These are phyloP conservation scores for Dicycla oo DNA, from an alignment of 2,888 invertebrate species.

Conservation along the genomic window DNA sequence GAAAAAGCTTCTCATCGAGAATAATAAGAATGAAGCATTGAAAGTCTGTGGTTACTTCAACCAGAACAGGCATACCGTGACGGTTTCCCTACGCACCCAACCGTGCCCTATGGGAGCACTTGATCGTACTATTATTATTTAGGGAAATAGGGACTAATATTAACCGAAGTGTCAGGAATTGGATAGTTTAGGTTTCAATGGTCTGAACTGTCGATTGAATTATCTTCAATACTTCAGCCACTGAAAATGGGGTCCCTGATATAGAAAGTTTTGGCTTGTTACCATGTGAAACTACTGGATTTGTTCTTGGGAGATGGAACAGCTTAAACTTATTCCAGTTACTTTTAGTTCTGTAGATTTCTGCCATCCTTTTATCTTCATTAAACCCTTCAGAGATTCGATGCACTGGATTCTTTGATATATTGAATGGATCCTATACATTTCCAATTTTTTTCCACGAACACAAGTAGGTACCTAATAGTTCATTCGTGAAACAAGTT, in stretches of 20 bases:
- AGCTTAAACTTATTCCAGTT: background rate
- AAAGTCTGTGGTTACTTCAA: slow-evolving; percentile 70
- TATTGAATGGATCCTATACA: background rate
- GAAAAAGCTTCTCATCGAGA: slow-evolving; percentile 63
- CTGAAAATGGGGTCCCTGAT: background rate
- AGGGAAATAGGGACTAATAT: slow-evolving; percentile 50
- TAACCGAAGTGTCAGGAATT: slow-evolving; percentile 43
- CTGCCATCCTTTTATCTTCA: background rate
- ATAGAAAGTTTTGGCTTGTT: background rate
- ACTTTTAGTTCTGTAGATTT: background rate
- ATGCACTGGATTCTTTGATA: background rate
- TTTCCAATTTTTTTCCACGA: background rate
- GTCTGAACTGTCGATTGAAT: slow-evolving; percentile 11
- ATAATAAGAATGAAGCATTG: slow-evolving; percentile 70
- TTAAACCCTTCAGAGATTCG: background rate
- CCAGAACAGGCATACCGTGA: slow-evolving; percentile 80
- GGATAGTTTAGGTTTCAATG: slow-evolving; percentile 29
- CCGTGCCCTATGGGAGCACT: slow-evolving; percentile 77
- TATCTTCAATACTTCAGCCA: slow-evolving; percentile 9
- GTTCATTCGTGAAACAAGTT: background rate
- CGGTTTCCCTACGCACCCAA: slow-evolving; percentile 71
- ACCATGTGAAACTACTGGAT: background rate
- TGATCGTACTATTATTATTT: slow-evolving; percentile 61
- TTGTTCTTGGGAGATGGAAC: background rate
- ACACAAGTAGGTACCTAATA: background rate